Evolutionary conservation across 2,797 vertebrate genomes (phyloP).

Genomic region (Acipenser oxyrinchus): DNA sequence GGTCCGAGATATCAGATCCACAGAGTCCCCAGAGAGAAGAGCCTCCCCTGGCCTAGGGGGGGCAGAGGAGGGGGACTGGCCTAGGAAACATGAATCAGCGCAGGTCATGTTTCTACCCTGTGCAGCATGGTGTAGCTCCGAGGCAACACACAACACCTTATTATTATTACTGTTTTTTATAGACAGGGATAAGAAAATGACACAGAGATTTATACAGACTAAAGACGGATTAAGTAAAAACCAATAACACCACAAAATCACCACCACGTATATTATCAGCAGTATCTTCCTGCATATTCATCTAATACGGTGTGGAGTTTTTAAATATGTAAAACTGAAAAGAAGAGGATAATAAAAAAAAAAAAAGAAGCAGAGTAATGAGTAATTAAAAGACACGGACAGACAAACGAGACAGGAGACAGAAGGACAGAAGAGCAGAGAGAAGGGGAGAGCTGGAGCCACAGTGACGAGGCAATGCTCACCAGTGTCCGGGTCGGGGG

Average conservation of each 20-base stretch:
- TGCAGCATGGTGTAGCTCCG: too few relatives aligned
- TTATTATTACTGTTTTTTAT: too few relatives aligned
- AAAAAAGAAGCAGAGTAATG: neutral
- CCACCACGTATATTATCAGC: neutral
- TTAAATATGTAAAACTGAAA: neutral
- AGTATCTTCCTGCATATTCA: neutral
- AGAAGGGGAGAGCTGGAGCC: neutral
- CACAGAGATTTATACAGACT: too few relatives aligned
- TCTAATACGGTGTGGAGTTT: neutral
- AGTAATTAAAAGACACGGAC: neutral
- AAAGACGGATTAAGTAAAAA: too few relatives aligned
- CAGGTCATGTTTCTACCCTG: too few relatives aligned
- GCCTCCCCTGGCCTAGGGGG: conserved; percentile 66
- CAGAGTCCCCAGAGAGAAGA: conserved; percentile 55
- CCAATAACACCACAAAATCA: neutral
- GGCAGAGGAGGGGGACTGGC: conserved; percentile 45
- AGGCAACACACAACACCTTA: too few relatives aligned
- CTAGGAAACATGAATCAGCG: conserved; percentile 25
- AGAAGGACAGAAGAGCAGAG: too few relatives aligned
- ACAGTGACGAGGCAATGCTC: conserved; percentile 25
- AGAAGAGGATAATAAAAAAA: neutral
- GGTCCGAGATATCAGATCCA: conserved; percentile 66
- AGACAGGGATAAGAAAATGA: too few relatives aligned
- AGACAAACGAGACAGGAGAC: neutral
- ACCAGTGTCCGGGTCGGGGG: conserved; percentile 71